Evolutionary conservation across 2,888 invertebrate genomes (phyloP).

Genomic region (Lamellibrachia satsuma): DNA sequence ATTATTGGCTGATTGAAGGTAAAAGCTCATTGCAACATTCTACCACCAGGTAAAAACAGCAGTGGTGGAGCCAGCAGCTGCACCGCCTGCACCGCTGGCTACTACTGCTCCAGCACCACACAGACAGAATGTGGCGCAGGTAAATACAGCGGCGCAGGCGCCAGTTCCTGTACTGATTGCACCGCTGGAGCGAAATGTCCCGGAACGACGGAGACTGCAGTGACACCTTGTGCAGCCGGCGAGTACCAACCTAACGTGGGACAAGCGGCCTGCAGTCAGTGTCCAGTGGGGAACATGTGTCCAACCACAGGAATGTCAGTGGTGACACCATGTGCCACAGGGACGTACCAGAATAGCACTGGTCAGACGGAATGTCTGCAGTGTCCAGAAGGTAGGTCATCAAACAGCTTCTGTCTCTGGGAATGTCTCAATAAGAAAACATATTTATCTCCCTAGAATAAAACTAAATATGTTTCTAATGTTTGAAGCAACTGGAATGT

Average conservation of each 20-base stretch:
- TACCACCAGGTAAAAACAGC: slow-evolving; percentile 23
- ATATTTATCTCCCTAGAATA: background rate
- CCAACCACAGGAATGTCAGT: slow-evolving; percentile 27
- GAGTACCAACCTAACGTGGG: slow-evolving; percentile 32
- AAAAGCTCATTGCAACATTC: background rate
- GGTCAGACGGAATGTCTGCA: slow-evolving; percentile 28
- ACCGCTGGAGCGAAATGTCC: slow-evolving; percentile 39
- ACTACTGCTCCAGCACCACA: slow-evolving; percentile 46
- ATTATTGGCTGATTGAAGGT: no score
- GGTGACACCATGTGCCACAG: slow-evolving; percentile 32
- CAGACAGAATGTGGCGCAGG: slow-evolving; percentile 48
- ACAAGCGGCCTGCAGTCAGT: slow-evolving; percentile 29
- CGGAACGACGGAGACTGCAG: slow-evolving; percentile 14
- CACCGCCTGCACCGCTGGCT: slow-evolving; percentile 43
- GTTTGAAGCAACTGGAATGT: background rate
- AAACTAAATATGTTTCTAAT: background rate
- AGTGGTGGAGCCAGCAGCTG: slow-evolving; percentile 28
- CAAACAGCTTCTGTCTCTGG: background rate
- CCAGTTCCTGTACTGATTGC: slow-evolving; percentile 51
- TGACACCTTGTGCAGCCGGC: slow-evolving; percentile 30
- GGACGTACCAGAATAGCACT: slow-evolving; percentile 33
- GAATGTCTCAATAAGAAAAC: background rate
- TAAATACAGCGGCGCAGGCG: slow-evolving; percentile 50
- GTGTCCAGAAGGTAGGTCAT: slow-evolving; percentile 35
- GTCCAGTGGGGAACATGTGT: slow-evolving; percentile 33